Conservation (phyloP, 2,113 vertebrate species). For the Epinephelus cyanopodus region DNA sequence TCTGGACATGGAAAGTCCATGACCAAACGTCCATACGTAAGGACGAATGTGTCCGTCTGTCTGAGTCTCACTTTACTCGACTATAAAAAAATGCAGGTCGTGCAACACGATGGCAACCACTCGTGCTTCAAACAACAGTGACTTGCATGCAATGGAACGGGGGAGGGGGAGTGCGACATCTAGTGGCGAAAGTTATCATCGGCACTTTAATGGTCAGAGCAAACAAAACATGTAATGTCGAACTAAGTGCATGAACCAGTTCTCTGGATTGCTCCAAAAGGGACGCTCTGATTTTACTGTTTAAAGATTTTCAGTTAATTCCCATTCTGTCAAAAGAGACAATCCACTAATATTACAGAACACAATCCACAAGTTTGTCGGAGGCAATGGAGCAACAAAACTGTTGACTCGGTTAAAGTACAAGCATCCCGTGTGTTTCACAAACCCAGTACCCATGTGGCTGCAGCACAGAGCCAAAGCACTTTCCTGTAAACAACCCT, state of each 20-base stretch:
- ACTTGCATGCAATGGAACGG: no score
- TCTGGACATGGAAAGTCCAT: no score
- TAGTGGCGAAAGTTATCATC: no score
- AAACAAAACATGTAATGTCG: background rate
- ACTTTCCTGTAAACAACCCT: slow-evolving; percentile 40
- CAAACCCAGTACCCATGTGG: slow-evolving; percentile 19
- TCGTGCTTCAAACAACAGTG: no score
- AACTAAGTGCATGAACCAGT: background rate
- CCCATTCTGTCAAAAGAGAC: background rate
- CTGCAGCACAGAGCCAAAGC: slow-evolving; percentile 21
- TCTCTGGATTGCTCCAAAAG: background rate
- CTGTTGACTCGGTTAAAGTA: background rate
- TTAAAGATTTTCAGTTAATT: background rate
- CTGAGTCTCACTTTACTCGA: no score
- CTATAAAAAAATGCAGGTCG: no score
- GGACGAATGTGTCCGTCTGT: no score
- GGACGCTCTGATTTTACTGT: background rate
- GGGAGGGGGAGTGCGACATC: no score
- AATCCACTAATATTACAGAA: background rate
- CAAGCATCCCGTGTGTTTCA: slow-evolving; percentile 24
- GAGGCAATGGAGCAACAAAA: slow-evolving; percentile 24
- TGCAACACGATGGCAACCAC: no score
- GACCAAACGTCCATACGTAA: no score
- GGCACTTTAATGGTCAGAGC: no score
- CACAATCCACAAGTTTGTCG: background rate